Base-by-base conservation (phyloP, 2,797 vertebrate genomes). In the Fistularia commersonii region DNA sequence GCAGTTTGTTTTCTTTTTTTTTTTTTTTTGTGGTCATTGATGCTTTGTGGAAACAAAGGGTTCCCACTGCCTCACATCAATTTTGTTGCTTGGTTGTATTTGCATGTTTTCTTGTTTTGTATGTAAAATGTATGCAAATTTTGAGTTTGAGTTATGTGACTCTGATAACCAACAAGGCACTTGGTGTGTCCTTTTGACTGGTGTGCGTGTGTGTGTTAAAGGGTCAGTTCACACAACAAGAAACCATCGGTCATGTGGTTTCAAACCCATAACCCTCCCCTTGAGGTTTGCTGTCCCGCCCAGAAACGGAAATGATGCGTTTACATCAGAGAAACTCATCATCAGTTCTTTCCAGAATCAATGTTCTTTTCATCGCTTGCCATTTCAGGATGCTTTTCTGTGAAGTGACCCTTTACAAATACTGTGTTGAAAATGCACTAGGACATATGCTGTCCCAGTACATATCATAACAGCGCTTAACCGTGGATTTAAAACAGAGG, bases 401-500 rank as follows among this genome's bases (percentile, higher is more conserved):
- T 63, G 54, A 58, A 51, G 5, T 35, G 48, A 42, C 23, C 15
- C 42, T 54, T 45, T 41, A 33, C 49, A 13, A 33, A 15, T 5
- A 7, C n/a, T n/a, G n/a, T n/a, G n/a, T n/a, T n/a, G n/a, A n/a
- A n/a, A n/a, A n/a, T n/a, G n/a, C n/a, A n/a, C n/a, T n/a, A n/a
- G n/a, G n/a, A n/a, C n/a, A n/a, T n/a, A n/a, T n/a, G n/a, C n/a
- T n/a, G n/a, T n/a, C n/a, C n/a, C n/a, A n/a, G n/a, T n/a, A n/a
- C n/a, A n/a, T n/a, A n/a, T n/a, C n/a, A n/a, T n/a, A n/a, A n/a
- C n/a, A n/a, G n/a, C n/a, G n/a, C n/a, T n/a, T n/a, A n/a, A n/a
- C n/a, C n/a, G n/a, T n/a, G n/a, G n/a, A n/a, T n/a, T n/a, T n/a
- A n/a, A n/a, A n/a, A n/a, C n/a, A n/a, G n/a, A n/a, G n/a, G n/a